Evolutionary conservation across 37 sponge, comb jelly and placozoan genomes (phyloP).

Genomic region (Aplysina aerophoba): DNA sequence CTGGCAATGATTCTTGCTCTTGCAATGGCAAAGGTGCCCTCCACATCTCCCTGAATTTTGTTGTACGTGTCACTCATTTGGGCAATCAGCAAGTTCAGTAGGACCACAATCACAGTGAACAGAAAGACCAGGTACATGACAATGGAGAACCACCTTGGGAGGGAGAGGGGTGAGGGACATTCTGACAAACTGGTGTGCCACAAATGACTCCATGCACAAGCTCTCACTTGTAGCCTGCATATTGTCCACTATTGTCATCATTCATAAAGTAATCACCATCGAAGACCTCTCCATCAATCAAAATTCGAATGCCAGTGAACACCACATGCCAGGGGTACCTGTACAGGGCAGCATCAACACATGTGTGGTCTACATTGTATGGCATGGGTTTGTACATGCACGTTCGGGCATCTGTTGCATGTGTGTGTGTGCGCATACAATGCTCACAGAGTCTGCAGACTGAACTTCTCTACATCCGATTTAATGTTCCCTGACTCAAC

Average conservation of each 20-base stretch:
- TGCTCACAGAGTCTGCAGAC: slow-evolving; percentile 3
- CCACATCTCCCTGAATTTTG: slow-evolving; percentile 44
- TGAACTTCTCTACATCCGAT: neutral
- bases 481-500: neutral
- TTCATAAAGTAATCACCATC: neutral
- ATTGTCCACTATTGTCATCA: neutral
- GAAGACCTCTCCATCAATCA: neutral
- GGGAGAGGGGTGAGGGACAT: neutral
- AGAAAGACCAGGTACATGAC: slow-evolving; percentile 37
- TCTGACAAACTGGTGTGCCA: neutral
- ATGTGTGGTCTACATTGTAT: too few species aligned
- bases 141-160: slow-evolving; percentile 34
- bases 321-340: slow-evolving; percentile 29
- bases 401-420: too few species aligned
- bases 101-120: slow-evolving; percentile 38
- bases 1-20: slow-evolving; percentile 37
- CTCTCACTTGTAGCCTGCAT: slow-evolving; percentile 20
- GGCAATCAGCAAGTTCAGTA: slow-evolving; percentile 46
- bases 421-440: too few species aligned
- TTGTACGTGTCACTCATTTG: slow-evolving; percentile 52
- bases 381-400: too few species aligned
- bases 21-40: slow-evolving; percentile 34
- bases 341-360: neutral
- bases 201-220: neutral
- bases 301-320: slow-evolving; percentile 10